Evolutionary conservation across 2,797 vertebrate species (phyloP).

Genomic region (Siniperca scherzeri): DNA sequence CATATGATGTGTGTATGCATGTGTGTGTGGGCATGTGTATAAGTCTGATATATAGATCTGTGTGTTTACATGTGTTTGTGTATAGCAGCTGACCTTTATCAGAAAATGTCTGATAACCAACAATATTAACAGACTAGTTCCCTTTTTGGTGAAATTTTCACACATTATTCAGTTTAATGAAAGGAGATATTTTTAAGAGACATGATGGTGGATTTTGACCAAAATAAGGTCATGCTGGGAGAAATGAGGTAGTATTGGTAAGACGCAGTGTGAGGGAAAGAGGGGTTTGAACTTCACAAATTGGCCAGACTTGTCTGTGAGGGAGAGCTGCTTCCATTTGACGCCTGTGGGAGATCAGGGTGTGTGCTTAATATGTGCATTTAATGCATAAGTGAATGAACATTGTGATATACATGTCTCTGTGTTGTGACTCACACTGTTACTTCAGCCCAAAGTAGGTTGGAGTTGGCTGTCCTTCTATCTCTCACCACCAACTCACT

Average conservation of each 20-base stretch:
- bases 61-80: slow-evolving; percentile 7
- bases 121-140: neutral
- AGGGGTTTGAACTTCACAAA: slow-evolving; percentile 20
- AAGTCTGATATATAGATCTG: slow-evolving; percentile 28
- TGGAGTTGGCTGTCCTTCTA: slow-evolving; percentile 50
- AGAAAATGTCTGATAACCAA: slow-evolving; percentile 36
- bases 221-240: slow-evolving; percentile 34
- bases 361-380: slow-evolving; percentile 61
- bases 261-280: slow-evolving; percentile 18
- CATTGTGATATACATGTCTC: slow-evolving; percentile 41
- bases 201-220: slow-evolving; percentile 34
- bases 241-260: slow-evolving; percentile 22
- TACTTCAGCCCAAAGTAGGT: slow-evolving; percentile 54
- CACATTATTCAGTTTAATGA: slow-evolving; percentile 15
- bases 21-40: slow-evolving; percentile 25
- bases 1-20: slow-evolving; percentile 25
- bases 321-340: slow-evolving; percentile 37
- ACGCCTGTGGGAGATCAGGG: slow-evolving; percentile 59
- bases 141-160: neutral
- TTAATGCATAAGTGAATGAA: slow-evolving; percentile 57
- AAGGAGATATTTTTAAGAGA: slow-evolving; percentile 2
- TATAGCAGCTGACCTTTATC: slow-evolving; percentile 23
- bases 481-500: slow-evolving; percentile 58
- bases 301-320: slow-evolving; percentile 42
- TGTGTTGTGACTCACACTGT: slow-evolving; percentile 70